Evolutionary conservation across 1,140 invertebrate genomes (phyloP).

Genomic region (Fopius arisanus): DNA sequence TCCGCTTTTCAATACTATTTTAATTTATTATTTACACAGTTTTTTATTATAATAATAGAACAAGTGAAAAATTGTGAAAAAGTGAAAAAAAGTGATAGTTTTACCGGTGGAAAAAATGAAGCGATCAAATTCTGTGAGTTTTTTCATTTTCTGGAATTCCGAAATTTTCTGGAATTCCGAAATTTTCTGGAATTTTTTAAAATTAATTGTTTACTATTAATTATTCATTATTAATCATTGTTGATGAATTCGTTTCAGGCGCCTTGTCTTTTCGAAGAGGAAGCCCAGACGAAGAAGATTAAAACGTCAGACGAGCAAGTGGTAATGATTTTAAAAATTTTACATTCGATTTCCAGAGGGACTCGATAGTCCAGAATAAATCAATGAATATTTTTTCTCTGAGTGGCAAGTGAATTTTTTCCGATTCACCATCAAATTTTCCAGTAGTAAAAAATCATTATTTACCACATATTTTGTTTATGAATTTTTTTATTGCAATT

Average conservation of each 20-base stretch:
- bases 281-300: conserved; percentile 32
- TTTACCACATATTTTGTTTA: not conserved
- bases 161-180: not conserved
- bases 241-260: conserved; percentile 30
- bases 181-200: conserved; percentile 1
- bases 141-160: not conserved
- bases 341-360: too few species aligned
- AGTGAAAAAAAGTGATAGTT: conserved; percentile 14
- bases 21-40: not conserved
- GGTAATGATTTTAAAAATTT: not conserved
- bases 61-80: not conserved
- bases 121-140: conserved; percentile 48
- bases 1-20: not conserved
- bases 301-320: conserved; percentile 22
- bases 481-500: too few species aligned
- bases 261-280: conserved; percentile 37
- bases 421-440: too few species aligned
- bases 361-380: too few species aligned
- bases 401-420: too few species aligned
- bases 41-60: too few species aligned
- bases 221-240: not conserved
- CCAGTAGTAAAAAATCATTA: too few species aligned
- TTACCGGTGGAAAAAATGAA: conserved; percentile 38
- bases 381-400: too few species aligned
- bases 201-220: not conserved